Base-by-base conservation (phyloP, 2,888 invertebrate genomes). In the Saturnia japonica region DNA sequence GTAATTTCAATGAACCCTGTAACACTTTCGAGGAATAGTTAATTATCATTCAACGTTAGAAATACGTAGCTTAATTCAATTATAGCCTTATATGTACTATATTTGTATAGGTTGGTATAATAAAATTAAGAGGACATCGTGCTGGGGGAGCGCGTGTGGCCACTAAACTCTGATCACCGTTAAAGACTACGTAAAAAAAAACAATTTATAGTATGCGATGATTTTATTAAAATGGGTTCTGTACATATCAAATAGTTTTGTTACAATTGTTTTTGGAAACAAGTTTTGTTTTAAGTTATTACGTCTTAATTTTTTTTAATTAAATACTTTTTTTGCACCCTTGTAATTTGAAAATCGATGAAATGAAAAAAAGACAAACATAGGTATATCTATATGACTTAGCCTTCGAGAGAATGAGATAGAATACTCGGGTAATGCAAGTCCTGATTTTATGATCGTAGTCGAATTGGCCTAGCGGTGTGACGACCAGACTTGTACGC, bases 81-180 rank as follows among this genome's bases (percentile, higher is more conserved):
- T 51, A 70, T 67, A 42, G 42, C 25, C 40, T 54, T 70, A 14
- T 69, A 22, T n/a, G n/a, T n/a, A 22, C 22, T 22, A 47, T 62
- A 64, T 51, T 69, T 64, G 47, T 47, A 67, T 66, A 42, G 66
- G 42, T 43, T 28, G 54, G 54, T 67, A 54, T 51, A 70, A 70
- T 34, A 54, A 66, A 19, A 54, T 11, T 51, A 51, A 42, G 54
- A 70, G 64, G 80, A 79, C 80, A 80, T 74, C 77, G 77, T 76
- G 75, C 74, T 75, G 72, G 73, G 68, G 40, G 70, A 77, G 77
- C 80, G 78, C 80, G 81, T 81, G 80, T 81, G 75, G 68, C 64
- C 70, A 71, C 71, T 71, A 60, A 70, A 69, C 72, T 42, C 42
- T 14, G 76, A 40, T n/a, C 60, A 71, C 81, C 81, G 80, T 81